Base-by-base conservation (phyloP, 2,888 invertebrate species). In the Zootermopsis nevadensis region DNA sequence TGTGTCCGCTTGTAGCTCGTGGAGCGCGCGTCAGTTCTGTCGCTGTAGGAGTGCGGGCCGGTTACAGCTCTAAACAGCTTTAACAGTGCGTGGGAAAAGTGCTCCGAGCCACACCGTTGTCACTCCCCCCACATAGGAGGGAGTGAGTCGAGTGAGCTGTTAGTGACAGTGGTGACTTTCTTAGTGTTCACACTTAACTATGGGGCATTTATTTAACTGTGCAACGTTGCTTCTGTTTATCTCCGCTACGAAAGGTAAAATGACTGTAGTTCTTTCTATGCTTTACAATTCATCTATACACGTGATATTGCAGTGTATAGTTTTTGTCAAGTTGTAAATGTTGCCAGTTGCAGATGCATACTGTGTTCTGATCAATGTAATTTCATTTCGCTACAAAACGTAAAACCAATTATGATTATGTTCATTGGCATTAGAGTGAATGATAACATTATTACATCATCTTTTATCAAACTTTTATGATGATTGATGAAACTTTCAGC, bases 91-190 rank as follows among this genome's bases (percentile, higher is more conserved):
- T n/a, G 60, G 6, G 27, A 60, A 6, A 3, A 27, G n/a, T 60
- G 60, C 69, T 6, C 19, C 33, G 69, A 15, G 30, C 30, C 69
- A 30, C 66, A 33, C 22, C 4, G 7, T 30, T 33, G 38, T 19
- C 74, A 74, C 74, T 74, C 74, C 74, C 74, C 74, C 74, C 38
- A 3, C n/a, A 3, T 24, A 8, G 38, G 74, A 74, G 74, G 74
- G 74, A 74, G 74, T 74, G 74, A 74, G 33, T 35, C 22, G 12
- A 74, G 74, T 74, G 74, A 74, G 33, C 24, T 22, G 12, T 0
- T 35, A 38, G 30, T 33, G 33, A 30, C 69, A 69, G 69, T 69
- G 69, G 69, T 69, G 69, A 69, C 10, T 2, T 33, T 3, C 24
- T 33, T 38, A 74, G 22, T 38, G 27, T 38, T 42, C 22, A 74